These are phyloP conservation scores for Poecilia wingei DNA, from an alignment of 2,797 vertebrate genomes.

Conservation along the genomic window DNA sequence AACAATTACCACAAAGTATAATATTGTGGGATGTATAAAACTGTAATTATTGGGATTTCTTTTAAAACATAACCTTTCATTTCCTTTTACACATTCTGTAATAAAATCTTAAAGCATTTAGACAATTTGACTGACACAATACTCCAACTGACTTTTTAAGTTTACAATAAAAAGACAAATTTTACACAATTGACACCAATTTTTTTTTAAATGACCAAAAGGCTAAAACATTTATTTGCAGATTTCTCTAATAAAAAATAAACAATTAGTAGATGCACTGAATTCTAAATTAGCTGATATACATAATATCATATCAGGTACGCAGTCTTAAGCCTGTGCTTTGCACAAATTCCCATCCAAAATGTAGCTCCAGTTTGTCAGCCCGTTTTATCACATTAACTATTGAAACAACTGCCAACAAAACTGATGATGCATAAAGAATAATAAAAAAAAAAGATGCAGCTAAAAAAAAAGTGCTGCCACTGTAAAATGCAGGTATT, in stretches of 20 bases:
- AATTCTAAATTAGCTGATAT: neutral
- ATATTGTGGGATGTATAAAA: neutral
- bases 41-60: neutral
- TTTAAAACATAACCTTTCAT: neutral
- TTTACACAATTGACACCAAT: neutral
- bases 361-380: slow-evolving; percentile 46
- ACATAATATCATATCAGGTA: neutral
- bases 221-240: neutral
- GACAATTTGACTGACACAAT: no score
- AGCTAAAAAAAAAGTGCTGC: slow-evolving; percentile 73
- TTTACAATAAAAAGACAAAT: neutral
- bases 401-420: slow-evolving; percentile 77
- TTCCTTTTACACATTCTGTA: neutral
- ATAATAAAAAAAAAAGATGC: slow-evolving; percentile 59
- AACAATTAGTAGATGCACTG: neutral
- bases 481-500: slow-evolving; percentile 80
- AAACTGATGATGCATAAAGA: slow-evolving; percentile 69
- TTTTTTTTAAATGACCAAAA: neutral
- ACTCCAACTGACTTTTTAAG: neutral
- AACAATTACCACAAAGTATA: neutral
- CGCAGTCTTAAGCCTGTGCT: neutral
- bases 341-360: slow-evolving; percentile 29
- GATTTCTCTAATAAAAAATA: neutral
- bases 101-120: neutral
- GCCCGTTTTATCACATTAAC: slow-evolving; percentile 74